Conservation (phyloP, 37 sponge, comb jelly and placozoan genomes). For the Eunapius fragilis region DNA sequence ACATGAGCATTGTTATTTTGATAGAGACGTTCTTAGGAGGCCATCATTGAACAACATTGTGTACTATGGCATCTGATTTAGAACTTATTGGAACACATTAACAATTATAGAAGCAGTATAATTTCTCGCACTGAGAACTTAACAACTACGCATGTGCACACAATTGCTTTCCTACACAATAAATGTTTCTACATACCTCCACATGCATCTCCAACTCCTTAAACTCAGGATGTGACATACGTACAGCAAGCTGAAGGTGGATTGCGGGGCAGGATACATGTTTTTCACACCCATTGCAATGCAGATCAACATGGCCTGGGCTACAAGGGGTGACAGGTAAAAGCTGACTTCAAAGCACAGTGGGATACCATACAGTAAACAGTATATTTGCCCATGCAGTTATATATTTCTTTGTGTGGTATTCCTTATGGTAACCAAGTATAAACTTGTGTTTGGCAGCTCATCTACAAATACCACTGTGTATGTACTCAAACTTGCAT, state of each 20-base stretch:
- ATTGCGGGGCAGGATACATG: not conserved
- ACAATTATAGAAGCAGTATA: no score
- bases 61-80: no score
- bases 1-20: no score
- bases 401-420: not conserved
- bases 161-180: not conserved
- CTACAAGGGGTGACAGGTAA: not conserved
- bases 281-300: slow-evolving; percentile 9
- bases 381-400: not conserved
- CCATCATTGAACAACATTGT: no score
- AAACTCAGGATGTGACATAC: not conserved
- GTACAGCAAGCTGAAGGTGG: slow-evolving; percentile 15
- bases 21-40: no score
- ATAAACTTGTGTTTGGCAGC: not conserved
- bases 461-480: not conserved
- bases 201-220: not conserved
- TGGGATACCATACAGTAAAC: not conserved
- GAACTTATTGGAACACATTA: no score
- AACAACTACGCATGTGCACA: not conserved
- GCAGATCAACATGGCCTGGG: not conserved
- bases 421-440: not conserved
- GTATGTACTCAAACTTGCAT: no score
- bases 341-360: not conserved
- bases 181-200: not conserved
- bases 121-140: no score